Evolutionary conservation across 2,113 vertebrate species (phyloP).

Genomic region (Tragelaphus scriptus): DNA sequence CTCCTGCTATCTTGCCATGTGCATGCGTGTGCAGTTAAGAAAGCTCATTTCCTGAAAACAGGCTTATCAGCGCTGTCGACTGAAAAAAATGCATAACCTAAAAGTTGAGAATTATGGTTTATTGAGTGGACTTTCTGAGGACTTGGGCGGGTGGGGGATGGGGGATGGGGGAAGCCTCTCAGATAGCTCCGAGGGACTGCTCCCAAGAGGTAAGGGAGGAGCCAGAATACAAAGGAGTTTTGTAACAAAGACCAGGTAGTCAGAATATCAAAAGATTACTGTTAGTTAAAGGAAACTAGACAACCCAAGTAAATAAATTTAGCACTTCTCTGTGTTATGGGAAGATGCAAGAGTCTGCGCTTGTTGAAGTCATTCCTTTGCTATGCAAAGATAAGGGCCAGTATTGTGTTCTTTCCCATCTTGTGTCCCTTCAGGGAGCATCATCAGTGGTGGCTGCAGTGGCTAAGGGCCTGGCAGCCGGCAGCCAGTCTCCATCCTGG

Average conservation of each 20-base stretch:
- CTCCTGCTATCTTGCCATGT: not conserved
- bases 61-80: not conserved
- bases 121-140: not conserved
- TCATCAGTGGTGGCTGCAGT: not conserved
- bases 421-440: not conserved
- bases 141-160: not conserved
- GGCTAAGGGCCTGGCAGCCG: not conserved
- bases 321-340: not conserved
- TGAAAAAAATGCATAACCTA: not conserved
- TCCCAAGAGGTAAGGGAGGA: not conserved
- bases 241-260: not conserved
- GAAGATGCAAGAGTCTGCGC: not conserved
- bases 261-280: not conserved
- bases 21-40: slow-evolving; percentile 3
- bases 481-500: not conserved
- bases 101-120: not conserved
- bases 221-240: not conserved
- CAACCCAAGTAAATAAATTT: not conserved
- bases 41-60: slow-evolving; percentile 42
- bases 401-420: not conserved
- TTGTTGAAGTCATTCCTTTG: not conserved
- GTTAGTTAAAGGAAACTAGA: not conserved
- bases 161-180: not conserved
- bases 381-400: not conserved
- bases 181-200: not conserved